Evolutionary conservation across 2,113 vertebrate genomes (phyloP).

Genomic region (Stercorarius parasiticus): DNA sequence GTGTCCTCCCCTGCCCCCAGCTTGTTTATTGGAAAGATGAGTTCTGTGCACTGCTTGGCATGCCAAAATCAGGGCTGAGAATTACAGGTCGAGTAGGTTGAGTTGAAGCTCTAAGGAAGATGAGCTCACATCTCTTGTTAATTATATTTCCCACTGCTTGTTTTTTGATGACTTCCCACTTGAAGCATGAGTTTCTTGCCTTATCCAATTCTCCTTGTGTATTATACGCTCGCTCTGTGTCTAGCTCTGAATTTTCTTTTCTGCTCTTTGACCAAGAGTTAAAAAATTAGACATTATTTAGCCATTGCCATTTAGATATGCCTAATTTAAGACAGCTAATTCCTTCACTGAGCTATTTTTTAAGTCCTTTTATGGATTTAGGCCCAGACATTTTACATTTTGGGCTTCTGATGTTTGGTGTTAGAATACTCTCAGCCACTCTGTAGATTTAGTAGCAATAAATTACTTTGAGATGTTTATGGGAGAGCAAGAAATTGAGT

Average conservation of each 20-base stretch:
- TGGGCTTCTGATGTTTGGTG: background rate
- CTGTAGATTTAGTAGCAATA: background rate
- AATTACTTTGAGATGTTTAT: constrained; percentile 14
- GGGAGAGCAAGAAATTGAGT: background rate
- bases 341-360: background rate
- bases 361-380: background rate
- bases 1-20: background rate
- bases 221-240: background rate
- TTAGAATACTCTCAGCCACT: background rate
- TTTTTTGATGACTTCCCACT: background rate
- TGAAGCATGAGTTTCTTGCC: background rate
- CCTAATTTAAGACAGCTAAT: background rate
- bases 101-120: background rate
- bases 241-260: background rate
- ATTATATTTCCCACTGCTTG: background rate
- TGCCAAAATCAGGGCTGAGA: background rate
- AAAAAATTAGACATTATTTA: background rate
- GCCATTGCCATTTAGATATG: background rate
- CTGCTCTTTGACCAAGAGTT: background rate
- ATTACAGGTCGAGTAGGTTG: background rate
- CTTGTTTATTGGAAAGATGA: background rate
- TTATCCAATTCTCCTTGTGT: background rate
- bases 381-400: background rate
- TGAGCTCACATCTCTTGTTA: background rate
- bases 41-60: background rate